A percentile compares a stretch with the other conserved stretches of the same genome.
These are phyloP conservation scores for Colostygia pectinataria DNA, from an alignment of 2,888 invertebrate species.

Conservation along the genomic window DNA sequence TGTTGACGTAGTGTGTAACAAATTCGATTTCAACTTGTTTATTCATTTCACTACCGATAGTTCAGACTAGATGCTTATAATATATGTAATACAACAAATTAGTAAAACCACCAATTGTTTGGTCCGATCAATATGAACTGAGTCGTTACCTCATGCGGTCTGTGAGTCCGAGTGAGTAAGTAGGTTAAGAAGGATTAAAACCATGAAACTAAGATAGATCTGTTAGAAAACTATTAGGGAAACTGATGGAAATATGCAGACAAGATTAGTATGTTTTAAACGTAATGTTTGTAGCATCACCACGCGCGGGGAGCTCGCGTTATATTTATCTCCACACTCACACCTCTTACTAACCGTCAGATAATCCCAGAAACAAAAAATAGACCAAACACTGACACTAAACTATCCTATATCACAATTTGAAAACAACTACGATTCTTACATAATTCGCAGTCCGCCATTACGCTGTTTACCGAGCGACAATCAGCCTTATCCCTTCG, in stretches of 20 bases:
- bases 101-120: too few species aligned
- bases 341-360: slow-evolving; percentile 66
- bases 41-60: too few species aligned
- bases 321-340: slow-evolving; percentile 66
- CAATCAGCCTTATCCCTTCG: slow-evolving; percentile 55
- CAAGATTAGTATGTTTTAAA: too few species aligned
- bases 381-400: slow-evolving; percentile 34
- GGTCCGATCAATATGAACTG: too few species aligned
- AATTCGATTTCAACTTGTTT: too few species aligned
- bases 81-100: too few species aligned
- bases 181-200: not conserved
- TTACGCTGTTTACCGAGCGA: slow-evolving; percentile 60
- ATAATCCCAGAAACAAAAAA: slow-evolving; percentile 49
- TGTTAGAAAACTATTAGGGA: not conserved
- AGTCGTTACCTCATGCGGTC: too few species aligned
- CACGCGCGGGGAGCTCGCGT: slow-evolving; percentile 51
- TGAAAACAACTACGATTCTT: slow-evolving; percentile 67
- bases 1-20: too few species aligned
- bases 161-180: not conserved
- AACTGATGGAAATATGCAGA: slow-evolving; percentile 3
- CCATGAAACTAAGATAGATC: not conserved
- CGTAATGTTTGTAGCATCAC: too few species aligned
- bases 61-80: too few species aligned
- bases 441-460: slow-evolving; percentile 76
- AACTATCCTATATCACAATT: slow-evolving; percentile 53